These are phyloP conservation scores for Stomatorhinus walkeri DNA, from an alignment of 2,797 vertebrate species.

Conservation along the genomic window DNA sequence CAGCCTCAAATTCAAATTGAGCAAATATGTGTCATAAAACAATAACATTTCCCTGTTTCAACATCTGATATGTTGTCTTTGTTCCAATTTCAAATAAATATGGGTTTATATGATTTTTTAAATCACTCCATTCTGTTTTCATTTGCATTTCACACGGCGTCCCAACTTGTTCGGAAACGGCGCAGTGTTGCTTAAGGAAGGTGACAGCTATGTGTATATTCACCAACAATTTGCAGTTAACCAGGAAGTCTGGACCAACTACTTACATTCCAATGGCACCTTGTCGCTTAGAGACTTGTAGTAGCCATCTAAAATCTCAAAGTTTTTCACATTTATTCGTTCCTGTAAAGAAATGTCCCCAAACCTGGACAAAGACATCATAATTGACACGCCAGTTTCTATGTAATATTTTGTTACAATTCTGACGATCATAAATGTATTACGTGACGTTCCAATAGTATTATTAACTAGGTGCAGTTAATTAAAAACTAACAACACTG, in stretches of 20 bases:
- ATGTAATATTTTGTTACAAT: not conserved
- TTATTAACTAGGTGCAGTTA: not conserved
- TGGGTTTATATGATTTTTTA: not conserved
- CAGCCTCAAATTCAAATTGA: not conserved
- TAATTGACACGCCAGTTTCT: not conserved
- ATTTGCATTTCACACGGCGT: not conserved
- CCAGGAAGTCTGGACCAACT: not conserved
- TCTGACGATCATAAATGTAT: not conserved
- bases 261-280: conserved; percentile 89
- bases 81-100: not conserved
- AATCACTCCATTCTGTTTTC: not conserved
- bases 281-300: conserved; percentile 84
- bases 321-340: conserved; percentile 94
- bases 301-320: conserved; percentile 86
- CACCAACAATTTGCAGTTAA: not conserved
- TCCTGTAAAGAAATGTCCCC: conserved; percentile 96
- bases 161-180: not conserved
- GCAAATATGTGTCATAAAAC: not conserved
- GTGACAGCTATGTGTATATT: not conserved
- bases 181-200: not conserved
- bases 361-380: conserved; percentile 66
- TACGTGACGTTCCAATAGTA: not conserved
- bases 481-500: not conserved
- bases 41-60: not conserved
- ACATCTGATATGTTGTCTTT: not conserved